Evolutionary conservation across 2,113 vertebrate species (phyloP).

Genomic region (Thamnophis sirtalis): DNA sequence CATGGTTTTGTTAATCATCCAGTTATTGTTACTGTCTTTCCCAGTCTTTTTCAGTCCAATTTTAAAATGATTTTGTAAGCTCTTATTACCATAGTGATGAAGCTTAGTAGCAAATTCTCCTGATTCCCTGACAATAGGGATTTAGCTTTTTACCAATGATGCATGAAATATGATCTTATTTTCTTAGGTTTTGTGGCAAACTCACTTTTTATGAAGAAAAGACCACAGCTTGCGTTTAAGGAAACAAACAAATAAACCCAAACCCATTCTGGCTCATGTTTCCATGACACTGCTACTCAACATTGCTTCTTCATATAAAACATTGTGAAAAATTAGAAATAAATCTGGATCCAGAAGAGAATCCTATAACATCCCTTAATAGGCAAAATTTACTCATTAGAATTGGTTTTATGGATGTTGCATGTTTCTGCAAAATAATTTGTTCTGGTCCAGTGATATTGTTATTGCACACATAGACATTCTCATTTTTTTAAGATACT

Average conservation of each 20-base stretch:
- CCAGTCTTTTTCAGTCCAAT: constrained; percentile 18
- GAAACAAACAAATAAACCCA: neutral
- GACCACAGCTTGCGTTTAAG: constrained; percentile 19
- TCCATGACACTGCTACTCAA: neutral
- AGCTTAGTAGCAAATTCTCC: constrained; percentile 33
- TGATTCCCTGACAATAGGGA: constrained; percentile 19
- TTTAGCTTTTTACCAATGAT: constrained; percentile 42
- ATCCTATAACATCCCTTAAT: neutral
- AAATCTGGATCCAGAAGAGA: neutral
- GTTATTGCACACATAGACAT: neutral
- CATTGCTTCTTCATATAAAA: neutral
- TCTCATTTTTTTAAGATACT: neutral
- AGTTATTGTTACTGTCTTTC: constrained; percentile 27
- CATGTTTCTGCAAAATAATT: neutral
- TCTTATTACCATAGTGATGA: constrained; percentile 61
- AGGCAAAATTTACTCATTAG: neutral
- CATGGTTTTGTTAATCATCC: constrained; percentile 23
- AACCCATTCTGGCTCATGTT: neutral
- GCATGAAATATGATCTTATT: neutral
- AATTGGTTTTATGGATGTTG: neutral
- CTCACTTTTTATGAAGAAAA: neutral
- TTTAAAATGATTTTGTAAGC: neutral
- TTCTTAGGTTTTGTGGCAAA: constrained; percentile 32
- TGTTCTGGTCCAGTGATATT: neutral
- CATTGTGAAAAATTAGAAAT: neutral